phyloP scores from a whole-genome alignment of 2,113 vertebrate genomes.

The Abramis brama region DNA sequence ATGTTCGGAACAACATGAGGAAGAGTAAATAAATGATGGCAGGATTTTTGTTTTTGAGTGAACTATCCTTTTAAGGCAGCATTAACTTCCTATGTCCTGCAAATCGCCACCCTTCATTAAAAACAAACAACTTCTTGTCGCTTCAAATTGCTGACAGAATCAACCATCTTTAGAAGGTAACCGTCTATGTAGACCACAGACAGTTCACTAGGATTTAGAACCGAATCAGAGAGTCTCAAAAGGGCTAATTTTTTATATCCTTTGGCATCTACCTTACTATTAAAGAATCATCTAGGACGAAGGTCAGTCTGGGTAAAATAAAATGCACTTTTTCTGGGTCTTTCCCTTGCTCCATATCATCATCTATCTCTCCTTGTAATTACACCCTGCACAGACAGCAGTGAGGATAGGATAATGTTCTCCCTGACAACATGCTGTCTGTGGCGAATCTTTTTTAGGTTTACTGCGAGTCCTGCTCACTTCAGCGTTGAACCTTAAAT shows the following conservation, averaged over 20 bases:
- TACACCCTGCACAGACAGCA: slow-evolving; percentile 33
- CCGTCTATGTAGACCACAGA: not conserved
- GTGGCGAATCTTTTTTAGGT: slow-evolving; percentile 21
- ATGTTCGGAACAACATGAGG: not conserved
- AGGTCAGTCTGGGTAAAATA: slow-evolving; percentile 12
- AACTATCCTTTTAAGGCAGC: not conserved
- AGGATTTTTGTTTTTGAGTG: not conserved
- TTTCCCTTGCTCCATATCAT: slow-evolving; percentile 16
- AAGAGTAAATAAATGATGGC: not conserved
- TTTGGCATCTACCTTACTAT: slow-evolving; percentile 30
- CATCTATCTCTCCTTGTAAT: slow-evolving; percentile 41
- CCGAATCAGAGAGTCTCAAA: not conserved
- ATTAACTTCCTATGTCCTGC: not conserved
- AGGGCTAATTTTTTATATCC: not conserved
- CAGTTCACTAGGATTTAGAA: not conserved
- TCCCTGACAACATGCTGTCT: slow-evolving; percentile 11
- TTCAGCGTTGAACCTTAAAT: slow-evolving; percentile 11
- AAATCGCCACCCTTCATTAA: not conserved
- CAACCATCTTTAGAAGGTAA: not conserved
- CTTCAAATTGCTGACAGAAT: not conserved
- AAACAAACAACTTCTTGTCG: not conserved
- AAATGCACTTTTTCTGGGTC: not conserved
- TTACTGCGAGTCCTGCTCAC: slow-evolving; percentile 31
- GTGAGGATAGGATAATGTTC: slow-evolving; percentile 40
- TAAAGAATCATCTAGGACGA: slow-evolving; percentile 23